Conservation (phyloP, 2,888 invertebrate genomes). For the Plemyria rubiginata region DNA sequence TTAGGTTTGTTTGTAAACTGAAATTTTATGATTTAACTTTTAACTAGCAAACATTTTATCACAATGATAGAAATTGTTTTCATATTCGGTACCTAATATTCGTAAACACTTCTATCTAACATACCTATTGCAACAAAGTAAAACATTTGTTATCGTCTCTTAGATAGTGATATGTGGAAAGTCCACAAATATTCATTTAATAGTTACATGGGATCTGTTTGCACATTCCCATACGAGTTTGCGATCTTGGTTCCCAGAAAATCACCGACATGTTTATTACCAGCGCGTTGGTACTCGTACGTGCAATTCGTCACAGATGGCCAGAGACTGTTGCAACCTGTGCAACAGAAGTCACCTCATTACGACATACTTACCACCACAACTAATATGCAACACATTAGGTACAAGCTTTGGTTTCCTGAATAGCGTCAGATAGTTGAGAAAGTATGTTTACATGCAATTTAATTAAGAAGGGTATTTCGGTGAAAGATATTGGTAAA, state of each 20-base stretch:
- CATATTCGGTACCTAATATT: no score
- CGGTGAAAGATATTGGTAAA: neutral
- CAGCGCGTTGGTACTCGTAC: conserved; percentile 14
- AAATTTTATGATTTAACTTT: no score
- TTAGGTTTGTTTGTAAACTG: no score
- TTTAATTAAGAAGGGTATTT: no score
- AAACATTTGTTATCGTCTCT: no score
- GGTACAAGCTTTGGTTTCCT: neutral
- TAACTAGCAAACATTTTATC: no score
- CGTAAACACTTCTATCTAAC: no score
- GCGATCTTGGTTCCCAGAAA: conserved; percentile 20
- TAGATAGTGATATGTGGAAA: no score
- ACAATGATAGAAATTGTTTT: no score
- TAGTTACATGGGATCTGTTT: conserved; percentile 3
- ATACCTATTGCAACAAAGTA: no score
- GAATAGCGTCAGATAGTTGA: neutral
- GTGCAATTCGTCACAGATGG: conserved; percentile 46
- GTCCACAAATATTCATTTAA: neutral
- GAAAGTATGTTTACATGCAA: neutral
- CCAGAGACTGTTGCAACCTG: conserved; percentile 39
- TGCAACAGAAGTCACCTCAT: conserved; percentile 27
- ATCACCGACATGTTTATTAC: conserved; percentile 20
- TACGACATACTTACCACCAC: conserved; percentile 26
- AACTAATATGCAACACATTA: conserved; percentile 17
- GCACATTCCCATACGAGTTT: conserved; percentile 9